Evolutionary conservation across 2,888 invertebrate species (phyloP), one percentile per base, ranked within the genome.

Genomic region (Cerceris rybyensis): DNA sequence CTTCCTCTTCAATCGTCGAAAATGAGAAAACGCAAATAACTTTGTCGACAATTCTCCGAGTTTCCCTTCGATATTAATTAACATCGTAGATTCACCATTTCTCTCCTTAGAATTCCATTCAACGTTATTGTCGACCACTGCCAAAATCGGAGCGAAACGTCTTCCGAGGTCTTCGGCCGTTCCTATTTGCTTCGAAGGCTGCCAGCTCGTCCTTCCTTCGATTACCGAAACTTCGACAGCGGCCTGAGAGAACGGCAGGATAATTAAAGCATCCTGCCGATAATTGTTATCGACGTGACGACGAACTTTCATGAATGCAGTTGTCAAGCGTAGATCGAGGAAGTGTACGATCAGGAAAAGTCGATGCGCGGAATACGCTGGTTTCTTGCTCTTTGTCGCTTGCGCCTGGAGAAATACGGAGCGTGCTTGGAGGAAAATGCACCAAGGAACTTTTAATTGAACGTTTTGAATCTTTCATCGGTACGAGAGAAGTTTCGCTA

Each of bases 261-360:
- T 87, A 85, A 89, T 88, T 88, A 88, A 86, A 88, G 82, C 80
- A 82, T 88, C 83, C 83, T 79, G 75, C 75, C 84, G 82, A 84
- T 87, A 85, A 88, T 89, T 86, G 84, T 87, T 86, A 88, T 88
- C 84, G 83, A 85, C 86, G 82, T 84, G 71, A 84, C 75, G 75
- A 67, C 78, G 69, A 86, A 86, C 77, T 84, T 86, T 66, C 63
- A 52, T 70, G 63, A 69, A 75, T 78, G 78, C 80, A 83, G 81
- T 84, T 83, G 88, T 86, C 83, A 80, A 80, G 65, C 49, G 71
- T 58, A 49, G 59, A 72, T 72, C 70, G 17, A 59, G 8, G 39
- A 58, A 52, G 54, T 60, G 8, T 68, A 60, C 59, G 63, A 70
- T 42, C 28, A 17, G 28, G 17, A 8, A 59, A 42, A 41, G 39